Conservation (phyloP, 2,888 invertebrate genomes). For the Standfussiana lucernea region DNA sequence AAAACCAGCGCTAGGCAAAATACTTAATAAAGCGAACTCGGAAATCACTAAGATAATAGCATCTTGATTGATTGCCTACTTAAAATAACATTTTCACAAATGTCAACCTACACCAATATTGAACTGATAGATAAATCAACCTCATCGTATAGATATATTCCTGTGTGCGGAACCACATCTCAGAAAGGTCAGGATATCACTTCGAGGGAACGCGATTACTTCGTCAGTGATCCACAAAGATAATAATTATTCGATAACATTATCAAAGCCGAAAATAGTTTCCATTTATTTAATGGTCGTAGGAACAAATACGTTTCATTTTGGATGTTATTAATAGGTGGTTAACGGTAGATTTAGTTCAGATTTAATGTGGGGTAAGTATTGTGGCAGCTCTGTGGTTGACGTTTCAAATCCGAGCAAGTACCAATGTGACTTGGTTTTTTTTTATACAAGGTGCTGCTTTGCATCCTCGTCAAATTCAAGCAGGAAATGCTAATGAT, state of each 20-base stretch:
- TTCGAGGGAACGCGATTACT: constrained; percentile 24
- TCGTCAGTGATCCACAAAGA: constrained; percentile 7
- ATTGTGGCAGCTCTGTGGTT: neutral
- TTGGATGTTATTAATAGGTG: neutral
- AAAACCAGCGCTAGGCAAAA: neutral
- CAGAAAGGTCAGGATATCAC: constrained; percentile 38
- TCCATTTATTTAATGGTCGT: neutral
- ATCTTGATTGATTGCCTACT: constrained; percentile 5
- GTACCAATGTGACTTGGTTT: neutral
- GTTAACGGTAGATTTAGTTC: neutral
- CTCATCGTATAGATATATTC: neutral
- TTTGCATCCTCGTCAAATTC: too few relatives aligned
- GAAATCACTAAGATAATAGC: neutral
- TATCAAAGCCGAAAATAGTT: constrained; percentile 16
- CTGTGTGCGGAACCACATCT: constrained; percentile 15
- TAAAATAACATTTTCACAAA: constrained; percentile 15
- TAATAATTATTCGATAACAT: constrained; percentile 11
- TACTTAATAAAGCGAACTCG: neutral
- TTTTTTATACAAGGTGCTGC: too few relatives aligned
- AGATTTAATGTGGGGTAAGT: neutral
- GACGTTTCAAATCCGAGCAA: neutral
- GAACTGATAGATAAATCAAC: neutral
- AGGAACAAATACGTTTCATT: neutral
- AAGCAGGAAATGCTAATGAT: too few relatives aligned
- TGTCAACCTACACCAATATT: constrained; percentile 11